Percentiles rank a stretch among this genome's conserved stretches.
phyloP scores from a whole-genome alignment of 1,140 invertebrate species.

The Cotesia glomerata region DNA sequence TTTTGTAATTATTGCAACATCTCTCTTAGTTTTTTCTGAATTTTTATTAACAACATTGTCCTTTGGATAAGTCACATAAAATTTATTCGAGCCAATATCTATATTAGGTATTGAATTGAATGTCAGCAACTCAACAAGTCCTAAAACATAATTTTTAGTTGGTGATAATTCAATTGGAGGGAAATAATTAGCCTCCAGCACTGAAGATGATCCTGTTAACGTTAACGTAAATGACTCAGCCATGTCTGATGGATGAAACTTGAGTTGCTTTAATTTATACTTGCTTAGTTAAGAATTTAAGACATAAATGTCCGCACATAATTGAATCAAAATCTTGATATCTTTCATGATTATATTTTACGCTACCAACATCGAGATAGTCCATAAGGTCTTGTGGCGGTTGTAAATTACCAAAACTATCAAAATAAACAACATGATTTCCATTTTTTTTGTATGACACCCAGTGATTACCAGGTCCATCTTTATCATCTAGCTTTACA shows the following conservation, averaged over 20 bases:
- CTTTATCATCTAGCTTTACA: slow-evolving; percentile 27
- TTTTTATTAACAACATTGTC: slow-evolving; percentile 20
- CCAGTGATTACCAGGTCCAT: slow-evolving; percentile 42
- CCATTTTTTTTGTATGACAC: slow-evolving; percentile 39
- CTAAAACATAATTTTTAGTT: slow-evolving; percentile 41
- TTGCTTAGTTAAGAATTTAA: slow-evolving; percentile 23
- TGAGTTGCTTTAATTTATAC: slow-evolving; percentile 9
- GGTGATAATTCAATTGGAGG: slow-evolving; percentile 30
- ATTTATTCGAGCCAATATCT: slow-evolving; percentile 44
- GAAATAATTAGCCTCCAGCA: slow-evolving; percentile 36
- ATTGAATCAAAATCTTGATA: slow-evolving; percentile 30
- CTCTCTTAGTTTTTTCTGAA: slow-evolving; percentile 30
- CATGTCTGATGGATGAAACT: slow-evolving; percentile 3
- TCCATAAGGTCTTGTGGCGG: slow-evolving; percentile 32
- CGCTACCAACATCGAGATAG: slow-evolving; percentile 31
- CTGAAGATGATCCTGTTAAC: slow-evolving; percentile 27
- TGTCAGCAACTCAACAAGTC: slow-evolving; percentile 46
- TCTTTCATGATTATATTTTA: slow-evolving; percentile 29
- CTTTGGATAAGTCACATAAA: slow-evolving; percentile 31
- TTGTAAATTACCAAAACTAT: slow-evolving; percentile 41
- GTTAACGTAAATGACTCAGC: slow-evolving; percentile 29
- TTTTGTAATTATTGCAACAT: too few species aligned
- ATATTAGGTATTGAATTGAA: slow-evolving; percentile 54
- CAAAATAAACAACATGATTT: slow-evolving; percentile 39
- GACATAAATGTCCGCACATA: slow-evolving; percentile 30